Conservation (phyloP, 1,140 invertebrate genomes). For the Drosophila pectinifera region DNA sequence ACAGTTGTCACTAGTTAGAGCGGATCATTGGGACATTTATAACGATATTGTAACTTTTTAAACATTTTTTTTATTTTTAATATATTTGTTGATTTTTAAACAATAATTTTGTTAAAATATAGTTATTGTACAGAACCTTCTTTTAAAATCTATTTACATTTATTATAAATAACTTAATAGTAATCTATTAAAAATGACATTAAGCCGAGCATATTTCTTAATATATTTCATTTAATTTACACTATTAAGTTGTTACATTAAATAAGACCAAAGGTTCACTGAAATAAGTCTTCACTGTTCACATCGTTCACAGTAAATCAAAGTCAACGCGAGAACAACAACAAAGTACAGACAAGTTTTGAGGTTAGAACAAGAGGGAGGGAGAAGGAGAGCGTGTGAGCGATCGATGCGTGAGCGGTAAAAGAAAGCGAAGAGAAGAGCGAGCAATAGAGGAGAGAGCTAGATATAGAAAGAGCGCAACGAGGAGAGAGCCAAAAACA, state of each 20-base stretch:
- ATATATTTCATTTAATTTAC: too few relatives aligned
- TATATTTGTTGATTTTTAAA: background rate
- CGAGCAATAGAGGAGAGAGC: slow-evolving; percentile 7
- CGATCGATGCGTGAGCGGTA: slow-evolving; percentile 50
- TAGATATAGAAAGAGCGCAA: background rate
- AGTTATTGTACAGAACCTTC: too few relatives aligned
- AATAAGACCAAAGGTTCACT: too few relatives aligned
- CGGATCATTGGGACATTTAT: background rate
- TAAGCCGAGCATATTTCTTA: background rate
- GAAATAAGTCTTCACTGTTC: background rate
- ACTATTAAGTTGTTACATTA: background rate
- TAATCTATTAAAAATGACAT: too few relatives aligned
- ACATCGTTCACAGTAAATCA: slow-evolving; percentile 53
- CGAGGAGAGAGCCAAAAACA: slow-evolving; percentile 34
- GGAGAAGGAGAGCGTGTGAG: slow-evolving; percentile 23
- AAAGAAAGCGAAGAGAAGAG: slow-evolving; percentile 44
- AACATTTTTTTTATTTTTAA: too few relatives aligned
- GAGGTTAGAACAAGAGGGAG: slow-evolving; percentile 53
- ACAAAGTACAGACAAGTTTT: slow-evolving; percentile 48
- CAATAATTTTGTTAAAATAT: background rate
- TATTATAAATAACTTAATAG: too few relatives aligned
- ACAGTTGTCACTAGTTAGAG: slow-evolving; percentile 3
- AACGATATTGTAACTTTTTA: too few relatives aligned
- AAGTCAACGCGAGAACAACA: slow-evolving; percentile 39
- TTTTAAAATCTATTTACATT: too few relatives aligned